A percentile compares a stretch with the other conserved stretches of the same genome.
phyloP scores from a whole-genome alignment of 2,113 vertebrate genomes.

The Parus major region DNA sequence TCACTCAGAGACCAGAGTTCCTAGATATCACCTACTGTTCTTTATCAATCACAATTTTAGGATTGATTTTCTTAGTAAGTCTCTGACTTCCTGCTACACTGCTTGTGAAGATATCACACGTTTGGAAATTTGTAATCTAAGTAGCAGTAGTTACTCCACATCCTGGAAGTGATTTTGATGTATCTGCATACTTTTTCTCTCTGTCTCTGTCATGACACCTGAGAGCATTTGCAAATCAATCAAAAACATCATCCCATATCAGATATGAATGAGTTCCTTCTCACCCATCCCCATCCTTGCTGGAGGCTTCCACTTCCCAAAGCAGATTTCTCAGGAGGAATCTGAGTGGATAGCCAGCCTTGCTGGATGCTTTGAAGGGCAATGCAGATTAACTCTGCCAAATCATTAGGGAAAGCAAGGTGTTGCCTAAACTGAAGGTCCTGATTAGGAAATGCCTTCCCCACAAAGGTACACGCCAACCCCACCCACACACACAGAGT shows the following conservation, averaged over 20 bases:
- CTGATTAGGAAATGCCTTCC: slow-evolving; percentile 33
- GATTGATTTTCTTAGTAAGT: neutral
- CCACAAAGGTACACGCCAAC: neutral
- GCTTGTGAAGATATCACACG: neutral
- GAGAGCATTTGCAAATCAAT: slow-evolving; percentile 33
- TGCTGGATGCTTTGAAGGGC: slow-evolving; percentile 32
- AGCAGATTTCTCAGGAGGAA: slow-evolving; percentile 19
- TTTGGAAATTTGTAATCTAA: neutral
- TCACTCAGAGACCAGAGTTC: neutral
- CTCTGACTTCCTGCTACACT: neutral
- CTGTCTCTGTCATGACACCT: neutral
- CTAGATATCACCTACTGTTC: neutral
- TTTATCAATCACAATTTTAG: neutral
- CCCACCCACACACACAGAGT: neutral
- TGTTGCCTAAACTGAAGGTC: slow-evolving; percentile 17
- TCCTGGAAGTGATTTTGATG: slow-evolving; percentile 28
- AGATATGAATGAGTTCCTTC: slow-evolving; percentile 32
- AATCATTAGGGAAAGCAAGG: slow-evolving; percentile 43
- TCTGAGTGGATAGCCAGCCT: neutral
- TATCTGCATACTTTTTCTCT: neutral
- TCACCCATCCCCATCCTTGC: neutral
- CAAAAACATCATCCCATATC: slow-evolving; percentile 6
- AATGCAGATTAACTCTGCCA: neutral
- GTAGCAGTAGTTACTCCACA: neutral
- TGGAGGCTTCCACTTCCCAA: neutral